Percentiles rank a stretch among this genome's conserved stretches.
Evolutionary conservation across 1,140 invertebrate genomes (phyloP).

Genomic region (Bombus pyrosoma): DNA sequence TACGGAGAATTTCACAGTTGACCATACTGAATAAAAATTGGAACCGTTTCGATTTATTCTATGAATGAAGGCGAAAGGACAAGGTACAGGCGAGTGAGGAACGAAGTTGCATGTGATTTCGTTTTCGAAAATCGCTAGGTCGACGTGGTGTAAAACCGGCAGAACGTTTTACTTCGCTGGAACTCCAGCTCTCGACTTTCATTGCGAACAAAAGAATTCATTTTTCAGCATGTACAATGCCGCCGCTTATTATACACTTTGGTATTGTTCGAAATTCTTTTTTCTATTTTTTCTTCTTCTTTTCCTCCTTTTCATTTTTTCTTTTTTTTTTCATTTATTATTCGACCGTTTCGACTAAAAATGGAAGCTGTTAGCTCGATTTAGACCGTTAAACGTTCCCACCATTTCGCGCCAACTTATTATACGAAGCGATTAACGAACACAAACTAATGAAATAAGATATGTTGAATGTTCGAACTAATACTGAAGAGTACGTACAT

Average conservation of each 20-base stretch:
- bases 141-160: not conserved
- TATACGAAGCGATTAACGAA: not conserved
- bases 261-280: conserved; percentile 35
- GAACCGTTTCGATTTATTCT: not conserved
- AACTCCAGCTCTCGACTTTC: conserved; percentile 13
- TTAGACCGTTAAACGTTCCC: not conserved
- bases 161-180: conserved; percentile 13
- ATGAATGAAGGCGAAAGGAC: not conserved
- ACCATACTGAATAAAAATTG: not conserved
- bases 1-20: not conserved
- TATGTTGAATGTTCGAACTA: not conserved
- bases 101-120: not conserved
- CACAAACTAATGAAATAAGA: not conserved
- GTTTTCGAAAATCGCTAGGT: conserved; percentile 11
- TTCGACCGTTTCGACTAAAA: not conserved
- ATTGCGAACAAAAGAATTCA: conserved; percentile 46
- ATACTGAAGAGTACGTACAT: not conserved
- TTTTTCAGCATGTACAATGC: conserved; percentile 29
- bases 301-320: not conserved
- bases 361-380: not conserved
- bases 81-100: not conserved
- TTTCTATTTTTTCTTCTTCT: not conserved
- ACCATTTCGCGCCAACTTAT: not conserved
- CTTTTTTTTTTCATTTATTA: not conserved
- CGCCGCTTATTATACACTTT: conserved; percentile 33